These are phyloP conservation scores for Hippocampus comes DNA, from an alignment of 2,113 vertebrate genomes.

Conservation along the genomic window DNA sequence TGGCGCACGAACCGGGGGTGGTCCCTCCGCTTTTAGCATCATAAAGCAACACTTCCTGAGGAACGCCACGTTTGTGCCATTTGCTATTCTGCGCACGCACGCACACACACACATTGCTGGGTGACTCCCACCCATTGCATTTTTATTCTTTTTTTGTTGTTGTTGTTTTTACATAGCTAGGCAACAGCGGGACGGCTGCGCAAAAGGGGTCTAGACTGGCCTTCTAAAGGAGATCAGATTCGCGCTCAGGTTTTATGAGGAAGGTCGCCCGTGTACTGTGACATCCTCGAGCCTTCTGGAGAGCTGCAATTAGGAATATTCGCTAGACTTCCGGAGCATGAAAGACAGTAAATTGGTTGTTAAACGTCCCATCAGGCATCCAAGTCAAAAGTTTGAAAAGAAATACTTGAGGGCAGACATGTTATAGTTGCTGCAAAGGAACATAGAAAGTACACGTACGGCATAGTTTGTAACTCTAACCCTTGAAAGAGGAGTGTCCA, in stretches of 20 bases:
- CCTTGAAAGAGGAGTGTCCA: too few relatives aligned
- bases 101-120: conserved; percentile 34
- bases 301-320: conserved; percentile 20
- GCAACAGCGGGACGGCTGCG: conserved; percentile 46
- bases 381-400: neutral
- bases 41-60: conserved; percentile 64
- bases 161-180: conserved; percentile 34
- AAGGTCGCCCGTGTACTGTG: conserved; percentile 40
- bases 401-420: neutral
- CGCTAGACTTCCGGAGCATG: conserved; percentile 19
- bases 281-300: conserved; percentile 14
- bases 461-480: too few relatives aligned
- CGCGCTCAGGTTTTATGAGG: conserved; percentile 35
- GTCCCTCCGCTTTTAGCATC: conserved; percentile 66
- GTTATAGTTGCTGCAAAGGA: neutral
- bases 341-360: conserved; percentile 10
- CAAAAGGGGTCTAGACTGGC: conserved; percentile 59
- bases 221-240: conserved; percentile 48
- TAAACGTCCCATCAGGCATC: neutral
- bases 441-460: neutral
- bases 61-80: conserved; percentile 56
- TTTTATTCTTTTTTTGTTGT: conserved; percentile 14
- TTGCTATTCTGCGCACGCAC: conserved; percentile 58
- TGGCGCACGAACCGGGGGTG: conserved; percentile 50
- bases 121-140: conserved; percentile 38